Evolutionary conservation across 2,888 invertebrate species (phyloP).

Genomic region (Hesperia comma): DNA sequence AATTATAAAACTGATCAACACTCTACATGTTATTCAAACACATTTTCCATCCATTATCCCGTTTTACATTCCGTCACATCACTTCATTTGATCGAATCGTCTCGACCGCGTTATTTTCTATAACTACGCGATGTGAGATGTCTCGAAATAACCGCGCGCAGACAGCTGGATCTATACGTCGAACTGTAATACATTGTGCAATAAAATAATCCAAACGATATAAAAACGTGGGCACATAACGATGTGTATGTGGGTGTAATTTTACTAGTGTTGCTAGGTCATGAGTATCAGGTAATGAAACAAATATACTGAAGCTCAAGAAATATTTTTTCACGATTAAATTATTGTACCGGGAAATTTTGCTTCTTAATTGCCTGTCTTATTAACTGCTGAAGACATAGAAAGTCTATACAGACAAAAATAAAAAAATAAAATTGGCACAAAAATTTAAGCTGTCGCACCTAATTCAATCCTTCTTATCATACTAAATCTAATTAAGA

Average conservation of each 20-base stretch:
- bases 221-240: slow-evolving; percentile 28
- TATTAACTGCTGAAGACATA: too few species aligned
- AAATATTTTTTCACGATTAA: too few species aligned
- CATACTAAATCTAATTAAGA: too few species aligned
- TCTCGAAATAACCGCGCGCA: slow-evolving; percentile 34
- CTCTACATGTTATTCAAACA: background rate
- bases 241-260: slow-evolving; percentile 17
- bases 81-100: slow-evolving; percentile 34
- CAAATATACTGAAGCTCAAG: background rate
- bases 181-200: slow-evolving; percentile 34
- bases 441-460: too few species aligned
- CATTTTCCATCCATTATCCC: slow-evolving; percentile 20
- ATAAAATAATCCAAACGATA: slow-evolving; percentile 34
- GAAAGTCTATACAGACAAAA: too few species aligned
- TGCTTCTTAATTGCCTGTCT: too few species aligned
- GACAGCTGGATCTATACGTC: slow-evolving; percentile 39
- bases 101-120: slow-evolving; percentile 30
- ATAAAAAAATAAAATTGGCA: too few species aligned
- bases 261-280: slow-evolving; percentile 19
- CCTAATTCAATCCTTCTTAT: too few species aligned
- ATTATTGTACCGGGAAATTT: too few species aligned
- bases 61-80: slow-evolving; percentile 31
- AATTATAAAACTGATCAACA: background rate
- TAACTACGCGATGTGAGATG: slow-evolving; percentile 36
- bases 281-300: slow-evolving; percentile 2